These are phyloP conservation scores for Grus americana DNA, from an alignment of 2,113 vertebrate species.

Conservation along the genomic window DNA sequence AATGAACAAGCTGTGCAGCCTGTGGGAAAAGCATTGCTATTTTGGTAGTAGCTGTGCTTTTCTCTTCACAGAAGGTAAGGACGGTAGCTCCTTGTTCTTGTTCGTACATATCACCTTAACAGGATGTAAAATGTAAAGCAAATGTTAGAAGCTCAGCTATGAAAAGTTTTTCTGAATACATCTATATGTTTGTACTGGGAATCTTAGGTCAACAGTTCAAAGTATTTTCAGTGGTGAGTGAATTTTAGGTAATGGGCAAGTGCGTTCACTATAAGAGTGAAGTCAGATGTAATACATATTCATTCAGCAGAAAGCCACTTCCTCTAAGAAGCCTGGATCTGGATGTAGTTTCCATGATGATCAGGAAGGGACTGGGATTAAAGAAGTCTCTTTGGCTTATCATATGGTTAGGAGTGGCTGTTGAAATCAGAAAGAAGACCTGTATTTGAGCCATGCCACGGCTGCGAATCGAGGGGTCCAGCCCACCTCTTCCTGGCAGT, in stretches of 20 bases:
- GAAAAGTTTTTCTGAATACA: not conserved
- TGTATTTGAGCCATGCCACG: not conserved
- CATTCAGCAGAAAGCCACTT: not conserved
- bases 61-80: not conserved
- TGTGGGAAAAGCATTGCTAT: not conserved
- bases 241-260: not conserved
- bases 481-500: not conserved
- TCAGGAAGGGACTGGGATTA: not conserved
- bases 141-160: not conserved
- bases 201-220: not conserved
- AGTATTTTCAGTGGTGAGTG: not conserved
- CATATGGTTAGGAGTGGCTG: not conserved
- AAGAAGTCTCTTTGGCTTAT: not conserved
- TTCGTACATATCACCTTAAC: not conserved
- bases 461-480: rapidly evolving
- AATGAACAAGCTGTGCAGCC: not conserved
- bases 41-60: not conserved
- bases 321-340: not conserved
- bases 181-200: not conserved
- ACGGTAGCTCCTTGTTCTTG: not conserved
- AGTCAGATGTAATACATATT: not conserved
- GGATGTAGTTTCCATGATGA: not conserved
- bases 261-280: not conserved
- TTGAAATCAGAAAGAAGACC: not conserved
- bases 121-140: not conserved